A percentile compares a stretch with the other conserved stretches of the same genome.
phyloP scores from a whole-genome alignment of 2,113 vertebrate genomes.

The Phasianus colchicus region DNA sequence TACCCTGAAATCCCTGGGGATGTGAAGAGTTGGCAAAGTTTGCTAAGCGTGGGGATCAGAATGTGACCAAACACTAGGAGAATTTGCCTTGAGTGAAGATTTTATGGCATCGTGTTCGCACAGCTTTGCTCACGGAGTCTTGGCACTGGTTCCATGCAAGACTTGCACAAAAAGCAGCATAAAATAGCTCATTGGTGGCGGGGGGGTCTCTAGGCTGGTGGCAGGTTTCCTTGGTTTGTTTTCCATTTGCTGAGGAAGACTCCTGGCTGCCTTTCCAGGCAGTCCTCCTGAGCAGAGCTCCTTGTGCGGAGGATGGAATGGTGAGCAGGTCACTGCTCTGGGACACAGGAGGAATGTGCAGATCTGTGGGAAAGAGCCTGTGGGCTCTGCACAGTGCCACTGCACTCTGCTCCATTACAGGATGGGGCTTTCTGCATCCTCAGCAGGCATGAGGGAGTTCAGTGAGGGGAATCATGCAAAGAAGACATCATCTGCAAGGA shows the following conservation, averaged over 20 bases:
- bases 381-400: accelerated
- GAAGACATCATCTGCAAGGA: neutral
- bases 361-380: conserved; percentile 10
- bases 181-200: accelerated
- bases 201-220: neutral
- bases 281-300: neutral
- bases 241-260: neutral
- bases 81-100: neutral
- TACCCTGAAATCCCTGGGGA: neutral
- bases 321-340: neutral
- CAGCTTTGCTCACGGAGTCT: neutral
- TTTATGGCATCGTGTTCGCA: neutral
- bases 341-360: neutral
- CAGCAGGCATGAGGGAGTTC: neutral
- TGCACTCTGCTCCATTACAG: accelerated
- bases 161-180: neutral
- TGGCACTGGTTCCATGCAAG: neutral
- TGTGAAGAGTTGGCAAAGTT: neutral
- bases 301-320: neutral
- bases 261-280: neutral
- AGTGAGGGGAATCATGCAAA: neutral
- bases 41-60: accelerated
- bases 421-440: neutral
- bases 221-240: neutral
- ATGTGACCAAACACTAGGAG: neutral